Evolutionary conservation across 2,888 invertebrate genomes (phyloP), one percentile per base, ranked within the genome.

Genomic region (Branchipolynoe longqiensis): DNA sequence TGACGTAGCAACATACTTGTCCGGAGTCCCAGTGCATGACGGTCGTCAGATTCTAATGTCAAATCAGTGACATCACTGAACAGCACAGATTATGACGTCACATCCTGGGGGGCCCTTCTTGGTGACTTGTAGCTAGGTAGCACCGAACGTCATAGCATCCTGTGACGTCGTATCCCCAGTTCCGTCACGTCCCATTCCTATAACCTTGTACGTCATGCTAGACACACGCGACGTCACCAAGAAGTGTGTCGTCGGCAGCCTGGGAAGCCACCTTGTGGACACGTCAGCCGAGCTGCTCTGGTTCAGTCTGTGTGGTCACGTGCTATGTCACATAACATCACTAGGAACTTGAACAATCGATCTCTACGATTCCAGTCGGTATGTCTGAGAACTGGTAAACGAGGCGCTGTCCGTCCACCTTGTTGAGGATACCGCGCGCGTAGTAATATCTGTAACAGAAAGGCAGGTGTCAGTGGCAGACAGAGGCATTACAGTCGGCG

Each of bases 381-480:
- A 99, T 98, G 94, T 99, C 99, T 89, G 99, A 99, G 95, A 99
- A 99, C 95, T 99, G 99, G 95, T 99, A 99, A 87, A 99, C 99
- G 91, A 99, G 96, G 90, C 99, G 95, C 95, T 99, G 99, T 33
- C 99, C 99, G 95, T 99, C 99, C 87, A 99, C 99, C 95, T 99
- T 99, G 91, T 99, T 99, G 91, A 99, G 95, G 93, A 99, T 99
- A 90, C 99, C 99, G 90, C 99, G 96, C 95, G 99, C 99, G 95
- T 99, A 99, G 95, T 99, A 99, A 95, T 99, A 99, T 94, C 93
- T 93, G 91, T 8, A 90, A 89, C 64, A 31, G 48, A 18, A 8
- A 8, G 48, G 48, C 48, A 48, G 8, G 48, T 48, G 48, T 48
- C 48, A n/a, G n/a, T n/a, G n/a, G n/a, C n/a, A n/a, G n/a, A n/a